These are phyloP conservation scores for Plebejus anna DNA, from an alignment of 2,888 invertebrate genomes.

Conservation along the genomic window DNA sequence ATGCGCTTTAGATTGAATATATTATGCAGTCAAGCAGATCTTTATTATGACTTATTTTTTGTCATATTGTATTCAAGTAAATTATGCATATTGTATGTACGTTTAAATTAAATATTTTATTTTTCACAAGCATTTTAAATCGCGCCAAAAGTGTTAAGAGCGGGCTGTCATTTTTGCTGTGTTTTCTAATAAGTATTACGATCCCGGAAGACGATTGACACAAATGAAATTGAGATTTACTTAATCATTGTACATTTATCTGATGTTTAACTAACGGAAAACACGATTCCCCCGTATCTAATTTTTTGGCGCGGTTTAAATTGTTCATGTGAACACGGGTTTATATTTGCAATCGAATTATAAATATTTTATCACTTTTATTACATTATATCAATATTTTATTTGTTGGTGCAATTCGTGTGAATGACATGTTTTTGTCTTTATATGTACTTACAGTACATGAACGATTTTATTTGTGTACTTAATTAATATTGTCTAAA, in stretches of 20 bases:
- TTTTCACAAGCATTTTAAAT: neutral
- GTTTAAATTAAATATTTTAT: neutral
- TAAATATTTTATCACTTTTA: neutral
- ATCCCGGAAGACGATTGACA: too few relatives aligned
- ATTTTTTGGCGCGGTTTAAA: neutral
- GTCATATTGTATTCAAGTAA: neutral
- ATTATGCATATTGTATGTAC: neutral
- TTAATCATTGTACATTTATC: too few relatives aligned
- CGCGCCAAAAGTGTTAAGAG: neutral
- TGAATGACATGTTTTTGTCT: conserved; percentile 39
- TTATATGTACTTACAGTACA: conserved; percentile 45
- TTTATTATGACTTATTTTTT: neutral
- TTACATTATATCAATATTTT: conserved; percentile 7
- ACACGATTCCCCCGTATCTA: too few relatives aligned
- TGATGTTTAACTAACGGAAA: too few relatives aligned
- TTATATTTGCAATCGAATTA: neutral
- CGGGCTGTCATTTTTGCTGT: too few relatives aligned
- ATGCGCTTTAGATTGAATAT: neutral
- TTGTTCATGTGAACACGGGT: neutral
- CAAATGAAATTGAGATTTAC: too few relatives aligned
- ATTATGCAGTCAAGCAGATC: neutral
- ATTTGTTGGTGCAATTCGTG: conserved; percentile 38
- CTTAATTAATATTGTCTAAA: conserved; percentile 43
- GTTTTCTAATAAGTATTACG: too few relatives aligned
- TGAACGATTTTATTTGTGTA: conserved; percentile 43